Evolutionary conservation across 2,888 invertebrate species (phyloP).

Genomic region (Eustalomyia histrio): DNA sequence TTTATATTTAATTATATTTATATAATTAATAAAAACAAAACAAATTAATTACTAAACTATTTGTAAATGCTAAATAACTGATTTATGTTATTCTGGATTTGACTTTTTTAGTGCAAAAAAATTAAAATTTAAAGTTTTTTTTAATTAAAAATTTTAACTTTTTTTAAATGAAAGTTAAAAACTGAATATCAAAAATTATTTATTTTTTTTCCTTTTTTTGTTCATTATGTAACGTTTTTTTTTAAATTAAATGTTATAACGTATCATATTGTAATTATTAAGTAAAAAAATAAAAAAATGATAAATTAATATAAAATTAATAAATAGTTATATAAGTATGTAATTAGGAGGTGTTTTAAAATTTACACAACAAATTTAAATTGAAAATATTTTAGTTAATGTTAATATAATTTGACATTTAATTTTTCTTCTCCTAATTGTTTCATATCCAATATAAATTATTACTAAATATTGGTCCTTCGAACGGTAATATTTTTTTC

Average conservation of each 20-base stretch:
- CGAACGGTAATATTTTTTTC: background rate
- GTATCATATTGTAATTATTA: constrained; percentile 55
- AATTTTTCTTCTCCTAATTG: too few relatives aligned
- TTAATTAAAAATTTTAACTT: constrained; percentile 9
- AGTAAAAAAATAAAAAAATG: constrained; percentile 34
- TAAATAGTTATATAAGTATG: constrained; percentile 66
- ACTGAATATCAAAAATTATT: background rate
- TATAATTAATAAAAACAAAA: constrained; percentile 26
- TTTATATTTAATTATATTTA: constrained; percentile 14
- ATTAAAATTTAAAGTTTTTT: background rate
- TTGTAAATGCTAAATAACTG: constrained; percentile 32
- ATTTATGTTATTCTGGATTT: background rate
- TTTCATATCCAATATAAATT: too few relatives aligned
- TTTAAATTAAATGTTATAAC: constrained; percentile 55
- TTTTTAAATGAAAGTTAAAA: background rate
- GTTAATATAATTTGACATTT: too few relatives aligned
- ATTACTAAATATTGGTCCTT: background rate
- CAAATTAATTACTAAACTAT: constrained; percentile 39
- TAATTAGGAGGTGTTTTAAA: constrained; percentile 64
- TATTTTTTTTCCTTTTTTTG: background rate
- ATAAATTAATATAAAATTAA: constrained; percentile 46
- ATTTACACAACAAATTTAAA: constrained; percentile 46
- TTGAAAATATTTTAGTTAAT: background rate
- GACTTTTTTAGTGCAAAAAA: background rate
- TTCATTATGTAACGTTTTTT: constrained; percentile 33